These are phyloP conservation scores for Lomographa bimaculata DNA, from an alignment of 2,888 invertebrate species.

Conservation along the genomic window DNA sequence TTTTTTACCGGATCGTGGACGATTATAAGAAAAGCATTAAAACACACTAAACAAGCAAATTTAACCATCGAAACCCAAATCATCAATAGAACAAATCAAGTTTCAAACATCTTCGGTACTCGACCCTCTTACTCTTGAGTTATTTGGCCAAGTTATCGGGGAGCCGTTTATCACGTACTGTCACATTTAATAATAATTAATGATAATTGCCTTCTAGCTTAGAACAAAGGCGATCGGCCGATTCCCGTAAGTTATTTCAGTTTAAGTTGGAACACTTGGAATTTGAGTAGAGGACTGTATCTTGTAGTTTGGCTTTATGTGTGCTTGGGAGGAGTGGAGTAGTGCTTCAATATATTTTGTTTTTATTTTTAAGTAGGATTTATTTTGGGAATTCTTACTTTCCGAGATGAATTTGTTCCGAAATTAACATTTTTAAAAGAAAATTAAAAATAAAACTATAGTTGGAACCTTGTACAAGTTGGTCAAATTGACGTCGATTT, in stretches of 20 bases:
- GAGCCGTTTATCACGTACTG: constrained; percentile 75
- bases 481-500: no score
- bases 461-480: no score
- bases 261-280: constrained; percentile 76
- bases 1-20: no score
- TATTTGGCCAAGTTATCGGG: constrained; percentile 81
- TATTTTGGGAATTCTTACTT: no score
- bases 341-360: no score
- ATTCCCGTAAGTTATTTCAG: constrained; percentile 81
- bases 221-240: constrained; percentile 81
- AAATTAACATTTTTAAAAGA: no score
- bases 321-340: constrained; percentile 38
- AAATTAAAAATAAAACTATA: no score
- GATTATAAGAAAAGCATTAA: no score
- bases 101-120: constrained; percentile 44
- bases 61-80: constrained; percentile 27
- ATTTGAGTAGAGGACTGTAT: constrained; percentile 80
- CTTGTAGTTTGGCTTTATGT: constrained; percentile 64
- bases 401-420: no score
- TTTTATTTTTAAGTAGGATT: no score
- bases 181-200: constrained; percentile 84
- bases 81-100: constrained; percentile 49
- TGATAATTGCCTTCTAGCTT: constrained; percentile 82
- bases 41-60: constrained; percentile 2
- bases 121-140: constrained; percentile 56